Percentiles rank a stretch among this genome's conserved stretches.
phyloP scores from a whole-genome alignment of 2,888 invertebrate genomes.

The Phlogophora meticulosa region DNA sequence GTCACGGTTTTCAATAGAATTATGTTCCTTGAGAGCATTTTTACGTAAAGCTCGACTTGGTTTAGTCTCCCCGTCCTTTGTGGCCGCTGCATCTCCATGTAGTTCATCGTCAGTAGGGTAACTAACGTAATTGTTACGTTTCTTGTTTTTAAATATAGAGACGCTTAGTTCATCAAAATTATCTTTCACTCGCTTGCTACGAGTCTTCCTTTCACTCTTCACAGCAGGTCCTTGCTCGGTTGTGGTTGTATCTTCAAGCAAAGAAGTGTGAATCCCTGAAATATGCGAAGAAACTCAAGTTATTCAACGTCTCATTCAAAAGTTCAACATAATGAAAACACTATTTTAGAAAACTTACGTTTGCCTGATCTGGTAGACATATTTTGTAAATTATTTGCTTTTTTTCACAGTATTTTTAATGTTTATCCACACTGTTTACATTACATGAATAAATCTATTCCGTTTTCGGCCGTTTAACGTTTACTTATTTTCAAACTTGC shows the following conservation, averaged over 20 bases:
- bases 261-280: conserved; percentile 81
- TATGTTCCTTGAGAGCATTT: conserved; percentile 76
- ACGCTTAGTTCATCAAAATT: conserved; percentile 66
- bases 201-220: conserved; percentile 77
- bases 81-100: conserved; percentile 36
- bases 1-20: conserved; percentile 57
- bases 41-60: conserved; percentile 66
- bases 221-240: conserved; percentile 57
- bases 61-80: conserved; percentile 56
- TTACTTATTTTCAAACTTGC: conserved; percentile 67
- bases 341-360: conserved; percentile 76
- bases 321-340: background rate
- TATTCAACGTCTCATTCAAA: conserved; percentile 3
- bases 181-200: conserved; percentile 76
- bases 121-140: conserved; percentile 80
- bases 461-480: conserved; percentile 69
- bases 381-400: conserved; percentile 36
- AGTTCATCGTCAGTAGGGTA: conserved; percentile 79
- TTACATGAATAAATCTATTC: conserved; percentile 27
- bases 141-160: conserved; percentile 69
- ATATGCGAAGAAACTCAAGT: conserved; percentile 39
- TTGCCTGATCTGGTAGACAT: conserved; percentile 88
- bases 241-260: conserved; percentile 65
- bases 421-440: conserved; percentile 60
- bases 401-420: conserved; percentile 20